phyloP scores from a whole-genome alignment of 2,888 invertebrate species.

The Hylaea fasciaria region DNA sequence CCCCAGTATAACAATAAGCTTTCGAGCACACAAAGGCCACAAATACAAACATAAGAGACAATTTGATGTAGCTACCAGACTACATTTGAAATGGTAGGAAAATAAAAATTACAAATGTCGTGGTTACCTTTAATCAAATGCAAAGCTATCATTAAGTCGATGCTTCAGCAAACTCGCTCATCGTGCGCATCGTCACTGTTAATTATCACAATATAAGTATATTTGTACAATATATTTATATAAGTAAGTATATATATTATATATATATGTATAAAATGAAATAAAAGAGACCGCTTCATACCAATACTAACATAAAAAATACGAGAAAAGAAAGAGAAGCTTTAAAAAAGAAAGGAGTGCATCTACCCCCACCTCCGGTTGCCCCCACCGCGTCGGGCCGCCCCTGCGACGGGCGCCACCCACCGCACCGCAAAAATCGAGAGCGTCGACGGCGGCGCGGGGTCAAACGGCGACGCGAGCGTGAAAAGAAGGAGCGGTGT shows the following conservation, averaged over 20 bases:
- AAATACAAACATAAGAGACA: conserved; percentile 51
- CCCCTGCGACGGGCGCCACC: conserved; percentile 85
- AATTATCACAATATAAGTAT: conserved; percentile 82
- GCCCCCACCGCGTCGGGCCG: conserved; percentile 78
- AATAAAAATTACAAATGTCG: conserved; percentile 75
- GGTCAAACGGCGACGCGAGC: conserved; percentile 84
- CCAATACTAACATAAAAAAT: conserved; percentile 82
- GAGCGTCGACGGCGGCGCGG: conserved; percentile 84
- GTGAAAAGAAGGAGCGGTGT: conserved; percentile 84
- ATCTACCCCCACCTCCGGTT: conserved; percentile 79
- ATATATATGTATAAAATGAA: conserved; percentile 74
- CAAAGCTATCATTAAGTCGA: conserved; percentile 81
- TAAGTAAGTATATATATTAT: too few species aligned
- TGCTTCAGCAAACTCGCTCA: conserved; percentile 74
- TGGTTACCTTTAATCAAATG: conserved; percentile 82
- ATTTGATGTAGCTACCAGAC: conserved; percentile 47
- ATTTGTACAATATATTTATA: too few species aligned
- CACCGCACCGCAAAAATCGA: conserved; percentile 87
- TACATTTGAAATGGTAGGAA: conserved; percentile 54
- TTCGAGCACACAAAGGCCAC: conserved; percentile 58
- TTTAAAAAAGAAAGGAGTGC: conserved; percentile 84
- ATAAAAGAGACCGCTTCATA: conserved; percentile 82
- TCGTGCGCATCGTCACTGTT: conserved; percentile 81
- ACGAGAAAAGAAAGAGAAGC: conserved; percentile 85
- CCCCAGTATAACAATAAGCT: conserved; percentile 60